Base-by-base conservation (phyloP, 1,140 invertebrate genomes). In the honey bee (Apis mellifera) region DNA sequence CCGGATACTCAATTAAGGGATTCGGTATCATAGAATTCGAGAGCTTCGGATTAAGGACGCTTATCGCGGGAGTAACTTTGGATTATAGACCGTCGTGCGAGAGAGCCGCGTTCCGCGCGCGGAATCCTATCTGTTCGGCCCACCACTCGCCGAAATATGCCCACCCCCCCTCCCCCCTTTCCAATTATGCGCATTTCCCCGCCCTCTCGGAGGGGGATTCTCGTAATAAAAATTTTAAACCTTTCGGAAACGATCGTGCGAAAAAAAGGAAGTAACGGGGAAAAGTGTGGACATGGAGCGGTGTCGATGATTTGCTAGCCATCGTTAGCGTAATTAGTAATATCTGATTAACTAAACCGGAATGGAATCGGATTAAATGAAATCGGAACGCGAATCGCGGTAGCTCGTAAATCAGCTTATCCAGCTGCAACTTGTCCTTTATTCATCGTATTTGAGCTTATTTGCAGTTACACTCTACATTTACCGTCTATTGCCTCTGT, bases 21-120 rank as follows among this genome's bases (percentile, higher is more conserved):
- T 90, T 89, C 88, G 72, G 82, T 87, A 89, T 90, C 89, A 89
- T 89, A 89, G 89, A 89, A 90, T 89, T 84, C 86, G 83, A 89
- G 88, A 90, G 84, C 84, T 73, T 57, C 70, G 89, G 89, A 89
- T 90, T 84, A 89, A 89, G 86, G 77, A 79, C 82, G 85, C 86
- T 90, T 88, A 88, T 90, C 89, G 84, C 57, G 65, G 66, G 85
- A 85, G 82, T 89, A 87, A 89, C 82, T 89, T 82, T 48, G 81
- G 85, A 83, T 89, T 86, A 89, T 86, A 72, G 23, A 48, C 19
- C 50, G 52, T 60, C 57, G 50, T 23, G 73, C 26, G 26, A 32
- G 26, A 32, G 26, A 32, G 26, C 26, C n/a, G n/a, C 32, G 9
- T 8, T 15, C 52, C 42, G 48, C 15, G 1, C 42, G 32, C 32